These are phyloP conservation scores for Ramphastos sulfuratus DNA, from an alignment of 2,113 vertebrate genomes.

Conservation along the genomic window DNA sequence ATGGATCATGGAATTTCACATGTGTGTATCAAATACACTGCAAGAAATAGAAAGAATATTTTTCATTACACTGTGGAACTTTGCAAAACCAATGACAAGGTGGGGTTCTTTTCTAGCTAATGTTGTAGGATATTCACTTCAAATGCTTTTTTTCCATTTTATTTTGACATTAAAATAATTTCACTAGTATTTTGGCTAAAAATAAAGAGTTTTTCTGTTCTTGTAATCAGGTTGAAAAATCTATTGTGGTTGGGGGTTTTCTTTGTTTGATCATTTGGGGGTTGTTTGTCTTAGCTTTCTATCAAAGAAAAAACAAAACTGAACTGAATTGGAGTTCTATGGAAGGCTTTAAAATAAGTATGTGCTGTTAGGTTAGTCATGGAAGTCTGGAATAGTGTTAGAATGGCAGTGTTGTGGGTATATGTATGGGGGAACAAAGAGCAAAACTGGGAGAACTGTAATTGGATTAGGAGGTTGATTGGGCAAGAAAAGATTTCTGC, in stretches of 20 bases:
- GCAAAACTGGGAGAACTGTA: neutral
- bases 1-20: neutral
- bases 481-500: neutral
- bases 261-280: neutral
- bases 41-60: neutral
- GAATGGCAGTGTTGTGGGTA: neutral
- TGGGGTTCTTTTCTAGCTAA: neutral
- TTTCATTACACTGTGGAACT: neutral
- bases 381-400: neutral
- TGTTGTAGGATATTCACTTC: neutral
- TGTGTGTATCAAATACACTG: neutral
- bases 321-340: neutral
- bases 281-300: too few relatives aligned
- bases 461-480: neutral
- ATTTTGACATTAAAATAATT: neutral
- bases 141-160: neutral
- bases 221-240: conserved; percentile 10
- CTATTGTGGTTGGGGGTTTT: neutral
- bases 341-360: neutral
- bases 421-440: neutral
- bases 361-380: neutral
- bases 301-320: too few relatives aligned
- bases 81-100: neutral
- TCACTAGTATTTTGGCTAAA: neutral
- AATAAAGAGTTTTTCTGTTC: neutral